A percentile compares a stretch with the other conserved stretches of the same genome.
These are phyloP conservation scores for Esox masquinongy DNA, from an alignment of 2,797 vertebrate genomes.

Conservation along the genomic window DNA sequence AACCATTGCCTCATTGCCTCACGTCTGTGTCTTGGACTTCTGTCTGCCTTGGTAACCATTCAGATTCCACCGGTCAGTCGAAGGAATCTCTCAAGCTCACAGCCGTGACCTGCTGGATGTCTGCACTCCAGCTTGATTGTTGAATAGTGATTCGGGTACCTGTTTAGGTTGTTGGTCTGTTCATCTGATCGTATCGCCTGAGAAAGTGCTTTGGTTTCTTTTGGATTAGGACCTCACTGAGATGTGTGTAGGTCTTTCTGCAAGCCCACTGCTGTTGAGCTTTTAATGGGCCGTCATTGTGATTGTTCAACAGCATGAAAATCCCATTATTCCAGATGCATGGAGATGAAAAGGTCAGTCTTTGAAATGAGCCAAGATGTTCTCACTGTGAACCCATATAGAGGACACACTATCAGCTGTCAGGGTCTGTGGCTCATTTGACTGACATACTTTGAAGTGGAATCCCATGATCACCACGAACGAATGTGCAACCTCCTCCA, in stretches of 20 bases:
- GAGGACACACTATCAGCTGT: slow-evolving; percentile 13
- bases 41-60: not conserved
- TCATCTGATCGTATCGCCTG: not conserved
- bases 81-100: slow-evolving; percentile 13
- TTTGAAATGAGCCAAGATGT: slow-evolving; percentile 14
- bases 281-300: slow-evolving; percentile 13
- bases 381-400: slow-evolving; percentile 1
- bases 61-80: not conserved
- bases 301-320: slow-evolving; percentile 28
- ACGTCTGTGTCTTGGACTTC: not conserved
- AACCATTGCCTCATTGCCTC: slow-evolving; percentile 9
- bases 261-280: not conserved
- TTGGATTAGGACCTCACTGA: not conserved
- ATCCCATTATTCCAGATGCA: slow-evolving; percentile 48
- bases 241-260: not conserved
- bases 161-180: not conserved
- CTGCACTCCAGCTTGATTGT: not conserved
- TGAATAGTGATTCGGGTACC: not conserved
- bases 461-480: no score
- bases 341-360: slow-evolving; percentile 35
- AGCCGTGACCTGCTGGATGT: not conserved
- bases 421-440: not conserved
- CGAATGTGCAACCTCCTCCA: no score
- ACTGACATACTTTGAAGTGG: not conserved
- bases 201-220: not conserved